Evolutionary conservation across 2,888 invertebrate species (phyloP).

Genomic region (Esperia sulphurella): DNA sequence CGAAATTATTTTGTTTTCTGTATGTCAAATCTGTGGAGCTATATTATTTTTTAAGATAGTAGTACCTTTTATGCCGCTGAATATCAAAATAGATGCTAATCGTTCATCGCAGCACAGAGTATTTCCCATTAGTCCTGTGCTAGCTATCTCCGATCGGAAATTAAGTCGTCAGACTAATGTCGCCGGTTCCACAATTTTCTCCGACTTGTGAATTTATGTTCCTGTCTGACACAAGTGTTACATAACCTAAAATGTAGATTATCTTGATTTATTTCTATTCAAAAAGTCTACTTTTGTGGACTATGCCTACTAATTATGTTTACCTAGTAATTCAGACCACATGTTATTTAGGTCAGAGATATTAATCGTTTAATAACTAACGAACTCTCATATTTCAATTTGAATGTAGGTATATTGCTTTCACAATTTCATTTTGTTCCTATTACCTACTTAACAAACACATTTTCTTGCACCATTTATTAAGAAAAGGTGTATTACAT

Average conservation of each 20-base stretch:
- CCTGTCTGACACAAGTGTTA: too few species aligned
- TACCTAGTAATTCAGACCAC: neutral
- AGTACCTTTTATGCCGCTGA: too few species aligned
- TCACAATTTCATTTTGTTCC: neutral
- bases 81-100: too few species aligned
- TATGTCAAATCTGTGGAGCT: too few species aligned
- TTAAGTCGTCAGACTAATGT: conserved; percentile 20
- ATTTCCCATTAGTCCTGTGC: conserved; percentile 12
- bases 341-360: neutral
- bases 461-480: too few species aligned
- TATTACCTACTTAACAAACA: neutral
- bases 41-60: too few species aligned
- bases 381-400: neutral
- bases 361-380: neutral
- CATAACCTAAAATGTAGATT: neutral
- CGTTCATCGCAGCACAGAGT: neutral
- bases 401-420: neutral
- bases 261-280: neutral
- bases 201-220: neutral
- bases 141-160: conserved; percentile 35
- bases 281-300: neutral
- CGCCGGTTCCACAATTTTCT: conserved; percentile 6
- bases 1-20: too few species aligned
- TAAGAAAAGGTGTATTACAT: neutral
- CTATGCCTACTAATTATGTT: neutral